Percentiles rank a stretch among this genome's conserved stretches.
phyloP scores from a whole-genome alignment of 2,113 vertebrate genomes.

The Antechinus flavipes region DNA sequence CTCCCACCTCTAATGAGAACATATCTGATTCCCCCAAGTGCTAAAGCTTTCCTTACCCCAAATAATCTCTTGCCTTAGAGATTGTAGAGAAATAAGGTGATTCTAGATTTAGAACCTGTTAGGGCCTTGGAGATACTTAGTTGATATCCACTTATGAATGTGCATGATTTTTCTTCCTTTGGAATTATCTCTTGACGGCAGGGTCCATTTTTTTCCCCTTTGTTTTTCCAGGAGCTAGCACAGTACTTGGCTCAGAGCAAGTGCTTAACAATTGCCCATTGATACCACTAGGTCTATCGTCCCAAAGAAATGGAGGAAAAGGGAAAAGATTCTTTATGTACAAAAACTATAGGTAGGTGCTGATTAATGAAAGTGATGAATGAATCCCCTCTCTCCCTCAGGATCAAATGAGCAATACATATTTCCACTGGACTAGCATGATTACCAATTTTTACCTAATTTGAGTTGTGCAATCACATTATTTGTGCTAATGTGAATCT shows the following conservation, averaged over 20 bases:
- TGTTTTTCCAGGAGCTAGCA: not conserved
- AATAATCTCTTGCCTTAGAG: not conserved
- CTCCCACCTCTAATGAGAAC: not conserved
- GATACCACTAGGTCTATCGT: not conserved
- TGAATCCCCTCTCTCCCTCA: not conserved
- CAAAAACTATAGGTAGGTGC: not conserved
- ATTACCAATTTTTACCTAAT: not conserved
- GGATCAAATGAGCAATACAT: not conserved
- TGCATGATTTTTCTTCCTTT: not conserved
- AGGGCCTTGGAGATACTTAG: not conserved
- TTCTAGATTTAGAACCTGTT: not conserved
- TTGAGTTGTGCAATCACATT: not conserved
- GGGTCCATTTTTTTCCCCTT: not conserved
- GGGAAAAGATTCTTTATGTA: not conserved
- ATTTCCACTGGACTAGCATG: not conserved
- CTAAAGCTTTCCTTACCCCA: not conserved
- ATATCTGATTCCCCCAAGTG: not conserved
- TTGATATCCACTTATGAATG: not conserved
- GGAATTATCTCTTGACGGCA: not conserved
- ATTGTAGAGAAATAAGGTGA: not conserved
- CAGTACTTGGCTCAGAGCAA: not conserved
- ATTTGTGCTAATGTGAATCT: not conserved
- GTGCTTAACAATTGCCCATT: not conserved
- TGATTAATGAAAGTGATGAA: not conserved
- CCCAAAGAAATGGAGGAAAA: not conserved